phyloP scores from a whole-genome alignment of 1,140 invertebrate genomes.

The Neodiprion fabricii region DNA sequence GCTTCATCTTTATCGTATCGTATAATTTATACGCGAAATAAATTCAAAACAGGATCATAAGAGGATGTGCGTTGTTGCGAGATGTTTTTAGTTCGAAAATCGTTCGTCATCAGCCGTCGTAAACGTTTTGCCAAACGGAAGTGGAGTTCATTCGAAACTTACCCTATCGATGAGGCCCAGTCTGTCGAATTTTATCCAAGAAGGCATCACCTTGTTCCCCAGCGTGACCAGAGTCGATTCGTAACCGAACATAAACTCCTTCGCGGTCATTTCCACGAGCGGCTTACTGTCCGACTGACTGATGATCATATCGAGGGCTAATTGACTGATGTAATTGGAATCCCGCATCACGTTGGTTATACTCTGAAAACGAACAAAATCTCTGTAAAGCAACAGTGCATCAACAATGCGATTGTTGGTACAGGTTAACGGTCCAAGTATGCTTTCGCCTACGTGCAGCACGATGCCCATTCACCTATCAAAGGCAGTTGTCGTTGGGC shows the following conservation, averaged over 20 bases:
- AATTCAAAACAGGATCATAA: neutral
- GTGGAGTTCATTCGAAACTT: slow-evolving; percentile 45
- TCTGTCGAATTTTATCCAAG: slow-evolving; percentile 83
- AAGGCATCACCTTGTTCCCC: slow-evolving; percentile 77
- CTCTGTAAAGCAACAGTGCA: neutral
- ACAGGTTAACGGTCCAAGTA: neutral
- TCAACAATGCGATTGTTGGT: neutral
- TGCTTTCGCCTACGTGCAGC: neutral
- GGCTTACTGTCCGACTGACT: slow-evolving; percentile 70
- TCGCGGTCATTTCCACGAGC: slow-evolving; percentile 77
- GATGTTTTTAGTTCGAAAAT: neutral
- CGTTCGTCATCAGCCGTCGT: too few species aligned
- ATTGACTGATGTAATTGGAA: slow-evolving; percentile 67
- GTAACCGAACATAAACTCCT: slow-evolving; percentile 86
- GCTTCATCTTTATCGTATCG: neutral
- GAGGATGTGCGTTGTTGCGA: neutral
- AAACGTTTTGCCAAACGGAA: neutral
- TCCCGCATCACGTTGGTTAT: slow-evolving; percentile 77
- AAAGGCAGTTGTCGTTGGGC: neutral
- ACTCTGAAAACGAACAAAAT: slow-evolving; percentile 66
- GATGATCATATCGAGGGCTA: slow-evolving; percentile 74
- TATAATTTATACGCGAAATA: too few species aligned
- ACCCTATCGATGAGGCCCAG: slow-evolving; percentile 83
- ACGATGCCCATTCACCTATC: neutral
- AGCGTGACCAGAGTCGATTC: slow-evolving; percentile 74